A percentile compares a stretch with the other conserved stretches of the same genome.
phyloP scores from a whole-genome alignment of 1,140 invertebrate genomes.

The Catajapyx aquilonaris region DNA sequence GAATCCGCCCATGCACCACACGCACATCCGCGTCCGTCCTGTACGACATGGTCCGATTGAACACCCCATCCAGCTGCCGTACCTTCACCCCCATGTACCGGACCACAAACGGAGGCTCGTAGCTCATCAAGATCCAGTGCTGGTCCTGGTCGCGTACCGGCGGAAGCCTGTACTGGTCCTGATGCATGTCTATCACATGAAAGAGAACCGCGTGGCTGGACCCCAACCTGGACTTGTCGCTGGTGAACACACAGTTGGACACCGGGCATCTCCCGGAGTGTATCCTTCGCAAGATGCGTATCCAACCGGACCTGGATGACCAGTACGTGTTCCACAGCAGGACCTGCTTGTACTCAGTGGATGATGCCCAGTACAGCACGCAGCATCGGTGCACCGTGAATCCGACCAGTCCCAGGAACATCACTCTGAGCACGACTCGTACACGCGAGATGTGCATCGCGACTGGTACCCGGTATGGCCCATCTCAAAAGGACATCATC shows the following conservation, averaged over 20 bases:
- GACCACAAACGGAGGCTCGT: conserved; percentile 14
- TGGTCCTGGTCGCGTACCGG: conserved; percentile 8
- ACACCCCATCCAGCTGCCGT: conserved; percentile 12
- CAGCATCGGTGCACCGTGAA: too few relatives aligned
- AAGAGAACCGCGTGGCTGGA: conserved; percentile 15
- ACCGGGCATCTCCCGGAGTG: conserved; percentile 8
- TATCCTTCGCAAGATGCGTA: background rate
- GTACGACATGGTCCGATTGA: conserved; percentile 29
- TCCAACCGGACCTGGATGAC: conserved; percentile 6
- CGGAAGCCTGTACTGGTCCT: background rate
- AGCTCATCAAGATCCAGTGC: conserved; percentile 13
- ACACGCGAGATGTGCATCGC: too few relatives aligned
- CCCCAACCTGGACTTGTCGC: conserved; percentile 9
- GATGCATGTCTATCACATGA: conserved; percentile 13
- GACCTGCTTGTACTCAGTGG: conserved; percentile 7
- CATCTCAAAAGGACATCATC: too few relatives aligned
- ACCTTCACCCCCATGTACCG: conserved; percentile 8
- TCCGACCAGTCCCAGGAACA: too few relatives aligned
- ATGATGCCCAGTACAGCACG: too few relatives aligned
- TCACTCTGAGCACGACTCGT: too few relatives aligned
- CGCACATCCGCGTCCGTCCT: conserved; percentile 20
- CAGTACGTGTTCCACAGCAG: conserved; percentile 13
- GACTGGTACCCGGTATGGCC: too few relatives aligned
- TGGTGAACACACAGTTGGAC: conserved; percentile 12
- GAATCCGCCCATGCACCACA: conserved; percentile 23